Evolutionary conservation across 2,113 vertebrate genomes (phyloP).

Genomic region (Gymnocephalus cernua): DNA sequence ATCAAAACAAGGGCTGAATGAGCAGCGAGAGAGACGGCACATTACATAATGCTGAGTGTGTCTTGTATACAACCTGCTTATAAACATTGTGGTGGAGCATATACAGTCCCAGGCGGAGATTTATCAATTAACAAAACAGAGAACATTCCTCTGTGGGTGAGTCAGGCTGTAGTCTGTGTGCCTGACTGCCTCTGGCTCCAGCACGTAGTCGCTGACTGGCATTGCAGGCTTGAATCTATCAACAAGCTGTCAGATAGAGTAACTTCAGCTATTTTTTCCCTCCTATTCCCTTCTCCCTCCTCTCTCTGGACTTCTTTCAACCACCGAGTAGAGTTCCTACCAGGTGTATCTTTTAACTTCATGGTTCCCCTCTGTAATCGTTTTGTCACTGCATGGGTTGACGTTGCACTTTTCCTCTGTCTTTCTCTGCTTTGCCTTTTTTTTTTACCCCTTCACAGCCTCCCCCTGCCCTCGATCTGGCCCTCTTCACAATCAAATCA

Average conservation of each 20-base stretch:
- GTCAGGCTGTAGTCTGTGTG: conserved; percentile 59
- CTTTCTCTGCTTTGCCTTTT: conserved; percentile 9
- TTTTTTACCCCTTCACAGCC: not conserved
- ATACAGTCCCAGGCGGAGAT: conserved; percentile 34
- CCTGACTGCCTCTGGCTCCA: conserved; percentile 60
- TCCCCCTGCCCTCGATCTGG: conserved; percentile 11
- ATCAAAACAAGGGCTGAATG: conserved; percentile 1
- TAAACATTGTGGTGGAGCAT: conserved; percentile 35
- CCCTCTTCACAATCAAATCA: conserved; percentile 45
- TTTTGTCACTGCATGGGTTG: not conserved
- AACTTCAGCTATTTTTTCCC: conserved; percentile 22
- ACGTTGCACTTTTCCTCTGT: not conserved
- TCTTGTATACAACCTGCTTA: conserved; percentile 27
- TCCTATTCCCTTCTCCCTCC: not conserved
- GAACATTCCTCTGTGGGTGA: conserved; percentile 57
- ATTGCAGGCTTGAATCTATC: conserved; percentile 62
- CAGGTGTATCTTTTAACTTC: conserved; percentile 40
- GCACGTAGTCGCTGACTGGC: conserved; percentile 35
- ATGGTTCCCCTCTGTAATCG: conserved; percentile 1
- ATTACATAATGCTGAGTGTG: not conserved
- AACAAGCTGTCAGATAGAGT: conserved; percentile 62
- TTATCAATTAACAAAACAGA: conserved; percentile 67
- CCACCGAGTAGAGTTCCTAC: not conserved
- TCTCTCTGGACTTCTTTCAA: conserved; percentile 19
- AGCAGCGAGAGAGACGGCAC: not conserved